Percentiles rank a stretch among this genome's conserved stretches.
Conservation (phyloP, 2,888 invertebrate genomes). For the Oeneis ivallda region DNA sequence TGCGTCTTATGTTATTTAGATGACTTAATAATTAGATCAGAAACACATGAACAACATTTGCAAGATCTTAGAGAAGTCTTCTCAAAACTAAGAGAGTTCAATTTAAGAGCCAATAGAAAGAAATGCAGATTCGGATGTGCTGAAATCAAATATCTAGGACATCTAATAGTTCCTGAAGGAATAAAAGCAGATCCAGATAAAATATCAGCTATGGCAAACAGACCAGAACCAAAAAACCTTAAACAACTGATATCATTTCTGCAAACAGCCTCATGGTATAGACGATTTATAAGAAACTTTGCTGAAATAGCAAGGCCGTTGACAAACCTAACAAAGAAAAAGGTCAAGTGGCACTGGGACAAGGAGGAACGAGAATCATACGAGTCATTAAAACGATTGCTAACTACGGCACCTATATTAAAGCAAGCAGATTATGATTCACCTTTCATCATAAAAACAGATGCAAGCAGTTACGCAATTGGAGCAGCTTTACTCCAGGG, state of each 20-base stretch:
- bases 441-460: background rate
- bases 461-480: background rate
- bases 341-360: background rate
- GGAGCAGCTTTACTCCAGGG: conserved; percentile 4
- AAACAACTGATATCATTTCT: conserved; percentile 38
- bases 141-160: conserved; percentile 43
- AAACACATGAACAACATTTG: conserved; percentile 37
- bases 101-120: conserved; percentile 36
- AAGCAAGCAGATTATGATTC: background rate
- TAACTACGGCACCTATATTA: background rate
- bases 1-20: conserved; percentile 12
- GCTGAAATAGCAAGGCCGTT: conserved; percentile 25
- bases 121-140: conserved; percentile 42
- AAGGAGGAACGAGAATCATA: background rate
- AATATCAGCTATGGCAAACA: background rate
- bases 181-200: background rate
- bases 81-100: conserved; percentile 28
- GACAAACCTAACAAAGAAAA: conserved; percentile 31
- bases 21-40: conserved; percentile 38
- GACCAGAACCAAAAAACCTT: conserved; percentile 28
- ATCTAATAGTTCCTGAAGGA: conserved; percentile 17
- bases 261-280: conserved; percentile 36
- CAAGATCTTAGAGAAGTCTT: conserved; percentile 30
- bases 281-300: conserved; percentile 35
- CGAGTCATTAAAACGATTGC: background rate